These are phyloP conservation scores for Ctenosaura bakeri DNA, from an alignment of 2,797 vertebrate genomes.

Conservation along the genomic window DNA sequence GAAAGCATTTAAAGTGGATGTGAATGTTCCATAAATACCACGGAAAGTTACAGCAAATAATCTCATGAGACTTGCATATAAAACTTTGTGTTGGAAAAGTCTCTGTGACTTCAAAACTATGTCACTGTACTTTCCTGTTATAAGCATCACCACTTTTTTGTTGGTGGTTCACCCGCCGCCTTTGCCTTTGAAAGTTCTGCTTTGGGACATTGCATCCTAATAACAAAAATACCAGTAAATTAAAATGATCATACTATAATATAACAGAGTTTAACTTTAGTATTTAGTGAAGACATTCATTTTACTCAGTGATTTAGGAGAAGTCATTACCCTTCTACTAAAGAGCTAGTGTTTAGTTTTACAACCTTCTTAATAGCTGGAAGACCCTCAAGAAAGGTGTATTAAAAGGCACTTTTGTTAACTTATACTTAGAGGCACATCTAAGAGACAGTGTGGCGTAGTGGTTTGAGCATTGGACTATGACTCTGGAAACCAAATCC, in stretches of 20 bases:
- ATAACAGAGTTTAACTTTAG: background rate
- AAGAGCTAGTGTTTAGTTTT: background rate
- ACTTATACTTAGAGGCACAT: background rate
- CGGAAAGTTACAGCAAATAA: conserved; percentile 70
- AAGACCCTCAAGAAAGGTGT: background rate
- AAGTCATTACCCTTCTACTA: background rate
- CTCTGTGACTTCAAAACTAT: conserved; percentile 51
- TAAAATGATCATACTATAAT: background rate
- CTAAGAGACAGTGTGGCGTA: too few species aligned
- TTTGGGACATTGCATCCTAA: background rate
- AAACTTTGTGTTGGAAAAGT: conserved; percentile 58
- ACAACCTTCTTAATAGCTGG: background rate
- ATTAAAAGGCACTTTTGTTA: background rate
- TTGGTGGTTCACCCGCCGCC: too few species aligned
- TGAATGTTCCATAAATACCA: conserved; percentile 50
- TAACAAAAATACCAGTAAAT: background rate
- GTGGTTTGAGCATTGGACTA: too few species aligned
- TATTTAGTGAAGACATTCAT: background rate
- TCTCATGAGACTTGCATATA: conserved; percentile 55
- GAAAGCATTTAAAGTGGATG: conserved; percentile 50
- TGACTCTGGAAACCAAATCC: too few species aligned
- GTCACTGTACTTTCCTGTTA: background rate
- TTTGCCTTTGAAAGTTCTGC: background rate
- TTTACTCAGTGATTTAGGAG: too few species aligned
- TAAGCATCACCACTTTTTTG: background rate